A percentile compares a stretch with the other conserved stretches of the same genome.
phyloP scores from a whole-genome alignment of 2,888 invertebrate species.

The Caenorhabditis panamensis region DNA sequence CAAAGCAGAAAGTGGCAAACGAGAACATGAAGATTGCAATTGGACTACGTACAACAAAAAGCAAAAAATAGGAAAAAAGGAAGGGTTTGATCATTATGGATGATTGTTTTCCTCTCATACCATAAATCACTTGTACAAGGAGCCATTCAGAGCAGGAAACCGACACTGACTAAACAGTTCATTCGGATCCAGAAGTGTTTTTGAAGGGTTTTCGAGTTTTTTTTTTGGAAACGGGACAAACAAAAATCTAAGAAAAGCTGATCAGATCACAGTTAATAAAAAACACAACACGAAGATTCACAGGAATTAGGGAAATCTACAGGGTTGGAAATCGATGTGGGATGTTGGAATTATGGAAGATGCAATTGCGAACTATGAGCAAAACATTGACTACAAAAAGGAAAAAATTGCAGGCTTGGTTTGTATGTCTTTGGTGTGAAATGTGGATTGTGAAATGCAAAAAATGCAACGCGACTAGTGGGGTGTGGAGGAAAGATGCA shows the following conservation, averaged over 20 bases:
- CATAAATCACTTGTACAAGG: constrained; percentile 6
- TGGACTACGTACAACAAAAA: neutral
- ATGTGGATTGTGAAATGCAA: too few relatives aligned
- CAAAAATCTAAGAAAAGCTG: neutral
- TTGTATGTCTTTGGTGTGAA: neutral
- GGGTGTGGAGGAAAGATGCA: neutral
- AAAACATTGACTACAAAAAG: too few relatives aligned
- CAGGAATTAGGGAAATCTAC: neutral
- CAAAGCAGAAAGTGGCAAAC: neutral
- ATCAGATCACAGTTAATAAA: constrained; percentile 8
- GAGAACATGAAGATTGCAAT: neutral
- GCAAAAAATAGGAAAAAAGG: neutral
- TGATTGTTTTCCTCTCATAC: neutral
- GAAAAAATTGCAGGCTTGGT: too few relatives aligned
- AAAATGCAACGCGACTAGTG: neutral
- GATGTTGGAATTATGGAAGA: neutral
- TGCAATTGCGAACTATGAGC: too few relatives aligned
- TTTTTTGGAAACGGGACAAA: neutral
- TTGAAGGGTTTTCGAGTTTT: neutral
- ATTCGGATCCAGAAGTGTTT: neutral
- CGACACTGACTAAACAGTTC: neutral
- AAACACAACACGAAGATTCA: constrained; percentile 17
- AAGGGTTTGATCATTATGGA: constrained; percentile 1
- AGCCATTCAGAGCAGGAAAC: neutral
- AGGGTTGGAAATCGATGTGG: neutral